These are phyloP conservation scores for Rhagium mordax DNA, from an alignment of 2,888 invertebrate species.

Conservation along the genomic window DNA sequence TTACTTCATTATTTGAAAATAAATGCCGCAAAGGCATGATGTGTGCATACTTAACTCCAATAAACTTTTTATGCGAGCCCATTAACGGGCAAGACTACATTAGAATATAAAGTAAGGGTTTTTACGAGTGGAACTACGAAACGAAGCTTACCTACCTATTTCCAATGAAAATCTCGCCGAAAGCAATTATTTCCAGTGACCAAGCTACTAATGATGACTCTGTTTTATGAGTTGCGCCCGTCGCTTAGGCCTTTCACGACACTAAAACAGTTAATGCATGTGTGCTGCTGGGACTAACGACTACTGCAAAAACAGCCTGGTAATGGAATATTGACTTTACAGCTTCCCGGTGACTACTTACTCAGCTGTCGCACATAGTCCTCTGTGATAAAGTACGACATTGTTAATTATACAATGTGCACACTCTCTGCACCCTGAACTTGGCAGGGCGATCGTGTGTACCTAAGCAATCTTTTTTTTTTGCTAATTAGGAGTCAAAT, in stretches of 20 bases:
- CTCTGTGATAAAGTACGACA: slow-evolving; percentile 20
- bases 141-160: slow-evolving; percentile 12
- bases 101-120: slow-evolving; percentile 18
- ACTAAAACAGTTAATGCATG: slow-evolving; percentile 38
- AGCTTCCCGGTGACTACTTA: slow-evolving; percentile 37
- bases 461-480: not conserved
- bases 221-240: slow-evolving; percentile 20
- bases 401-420: slow-evolving; percentile 24
- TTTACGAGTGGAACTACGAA: not conserved
- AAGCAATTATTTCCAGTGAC: slow-evolving; percentile 31
- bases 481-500: not conserved
- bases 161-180: slow-evolving; percentile 23
- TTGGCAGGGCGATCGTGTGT: not conserved
- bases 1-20: no score
- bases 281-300: slow-evolving; percentile 44
- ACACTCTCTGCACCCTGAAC: slow-evolving; percentile 5
- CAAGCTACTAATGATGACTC: slow-evolving; percentile 25
- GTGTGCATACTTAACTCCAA: not conserved
- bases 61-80: not conserved
- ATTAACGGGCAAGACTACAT: slow-evolving; percentile 1
- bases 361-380: slow-evolving; percentile 39
- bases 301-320: slow-evolving; percentile 44
- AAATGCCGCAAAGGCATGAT: not conserved
- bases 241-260: slow-evolving; percentile 5
- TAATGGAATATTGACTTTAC: slow-evolving; percentile 52